These are phyloP conservation scores for Electrona antarctica DNA, from an alignment of 2,113 vertebrate genomes.

Conservation along the genomic window DNA sequence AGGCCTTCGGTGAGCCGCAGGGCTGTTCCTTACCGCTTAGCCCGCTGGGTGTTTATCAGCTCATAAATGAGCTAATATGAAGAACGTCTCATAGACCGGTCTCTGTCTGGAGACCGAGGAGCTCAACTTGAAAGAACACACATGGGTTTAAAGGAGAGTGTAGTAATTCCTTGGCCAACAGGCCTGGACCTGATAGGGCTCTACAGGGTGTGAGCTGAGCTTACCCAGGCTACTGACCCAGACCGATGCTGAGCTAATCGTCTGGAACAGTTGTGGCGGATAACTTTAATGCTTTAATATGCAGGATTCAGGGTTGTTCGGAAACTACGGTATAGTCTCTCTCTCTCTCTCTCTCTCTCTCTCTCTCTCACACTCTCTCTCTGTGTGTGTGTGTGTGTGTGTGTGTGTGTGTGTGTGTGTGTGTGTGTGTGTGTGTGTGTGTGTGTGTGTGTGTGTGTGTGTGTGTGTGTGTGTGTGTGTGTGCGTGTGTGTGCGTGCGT, in stretches of 20 bases:
- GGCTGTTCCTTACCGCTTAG: not conserved
- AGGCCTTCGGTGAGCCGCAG: no score
- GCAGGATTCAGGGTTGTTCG: not conserved
- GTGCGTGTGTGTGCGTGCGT: not conserved
- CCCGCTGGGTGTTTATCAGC: not conserved
- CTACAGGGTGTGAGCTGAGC: not conserved
- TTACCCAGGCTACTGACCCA: not conserved
- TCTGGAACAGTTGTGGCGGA: not conserved
- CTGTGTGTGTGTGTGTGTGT: no score
- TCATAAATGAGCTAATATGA: slow-evolving; percentile 26
- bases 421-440: no score
- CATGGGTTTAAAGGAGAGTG: no score
- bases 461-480: not conserved
- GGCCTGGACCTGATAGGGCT: not conserved
- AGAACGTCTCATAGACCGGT: not conserved
- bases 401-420: no score
- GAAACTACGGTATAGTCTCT: not conserved
- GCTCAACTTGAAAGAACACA: no score
- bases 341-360: no score
- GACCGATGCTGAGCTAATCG: not conserved
- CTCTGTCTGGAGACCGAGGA: not conserved
- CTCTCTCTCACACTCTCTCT: no score
- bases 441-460: no score
- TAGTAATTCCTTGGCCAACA: no score
- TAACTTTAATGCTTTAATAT: not conserved